Evolutionary conservation across 2,888 invertebrate genomes (phyloP), one percentile per base, ranked within the genome.

Genomic region (Lepeophtheirus nordmannii): DNA sequence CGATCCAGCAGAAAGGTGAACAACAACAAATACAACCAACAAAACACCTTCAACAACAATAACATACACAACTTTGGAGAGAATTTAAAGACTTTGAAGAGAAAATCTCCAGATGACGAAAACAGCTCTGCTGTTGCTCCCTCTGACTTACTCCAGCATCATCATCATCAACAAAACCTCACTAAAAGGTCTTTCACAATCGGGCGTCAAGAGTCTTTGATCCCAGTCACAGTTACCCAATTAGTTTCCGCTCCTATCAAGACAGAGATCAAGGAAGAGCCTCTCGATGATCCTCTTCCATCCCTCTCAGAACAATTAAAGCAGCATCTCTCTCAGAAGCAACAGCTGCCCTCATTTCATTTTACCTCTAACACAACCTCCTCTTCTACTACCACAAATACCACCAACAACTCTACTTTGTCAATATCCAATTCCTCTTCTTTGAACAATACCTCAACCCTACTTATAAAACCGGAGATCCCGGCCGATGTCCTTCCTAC

Each of bases 221-320:
- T 46, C 53, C 53, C 53, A 46, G n/a, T 46, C 53, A 46, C 53
- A 46, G 53, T 46, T 14, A 46, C n/a, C 53, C 53, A 46, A 46
- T 17, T 46, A 14, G 53, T 46, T 46, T 17, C 14, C 53, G 30
- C 30, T 30, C 53, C 53, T 14, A 14, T 46, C 53, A 46, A 46
- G 53, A 46, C 17, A 30, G 30, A 30, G 53, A 46, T 46, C 17
- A 46, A 46, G 17, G 17, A 17, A n/a, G 53, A 46, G 53, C 53
- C 53, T n/a, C 8, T 14, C 17, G 53, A 46, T 46, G 53, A 14
- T 46, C 30, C 30, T 30, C 30, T 5, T 30, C 30, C 30, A 30
- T 30, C 30, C 30, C 30, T 30, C 3, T 30, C 30, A 5, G 30
- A 30, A 30, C 30, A 30, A 30, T 30, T 30, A 7, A 30, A 30